Conservation (phyloP, 2,888 invertebrate genomes). For the Chaetoderma sp. region DNA sequence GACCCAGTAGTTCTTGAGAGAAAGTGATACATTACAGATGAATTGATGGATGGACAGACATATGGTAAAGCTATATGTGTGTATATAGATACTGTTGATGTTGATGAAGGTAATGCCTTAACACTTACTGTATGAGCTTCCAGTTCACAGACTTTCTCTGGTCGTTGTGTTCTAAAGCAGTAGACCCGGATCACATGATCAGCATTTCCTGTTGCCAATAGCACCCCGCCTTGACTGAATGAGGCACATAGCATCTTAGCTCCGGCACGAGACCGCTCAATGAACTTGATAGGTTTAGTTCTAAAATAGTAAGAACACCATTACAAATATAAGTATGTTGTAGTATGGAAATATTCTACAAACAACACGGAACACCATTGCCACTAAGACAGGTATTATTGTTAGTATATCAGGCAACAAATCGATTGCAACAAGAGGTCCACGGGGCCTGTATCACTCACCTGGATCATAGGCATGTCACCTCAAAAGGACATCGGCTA, state of each 20-base stretch:
- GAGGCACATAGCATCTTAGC: constrained; percentile 96
- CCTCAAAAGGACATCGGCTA: no score
- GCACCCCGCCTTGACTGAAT: constrained; percentile 87
- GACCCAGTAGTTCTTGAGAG: no score
- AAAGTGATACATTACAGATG: no score
- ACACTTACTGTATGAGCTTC: constrained; percentile 78
- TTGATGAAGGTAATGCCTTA: no score
- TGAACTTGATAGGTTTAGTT: constrained; percentile 89
- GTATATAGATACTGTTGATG: not conserved
- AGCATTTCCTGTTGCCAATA: constrained; percentile 93
- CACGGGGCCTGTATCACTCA: no score
- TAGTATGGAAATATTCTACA: no score
- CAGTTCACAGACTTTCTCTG: constrained; percentile 81
- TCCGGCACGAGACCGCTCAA: constrained; percentile 92
- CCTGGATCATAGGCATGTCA: no score
- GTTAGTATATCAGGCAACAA: no score
- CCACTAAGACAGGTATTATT: no score
- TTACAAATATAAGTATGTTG: constrained; percentile 8
- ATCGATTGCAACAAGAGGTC: no score
- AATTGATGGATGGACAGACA: no score
- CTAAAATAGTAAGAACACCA: constrained; percentile 70
- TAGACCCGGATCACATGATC: constrained; percentile 95
- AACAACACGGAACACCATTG: no score
- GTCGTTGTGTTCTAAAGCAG: constrained; percentile 82
- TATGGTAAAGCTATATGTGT: not conserved